Conservation (phyloP, 1,140 invertebrate species). For the Andricus grossulariae region DNA sequence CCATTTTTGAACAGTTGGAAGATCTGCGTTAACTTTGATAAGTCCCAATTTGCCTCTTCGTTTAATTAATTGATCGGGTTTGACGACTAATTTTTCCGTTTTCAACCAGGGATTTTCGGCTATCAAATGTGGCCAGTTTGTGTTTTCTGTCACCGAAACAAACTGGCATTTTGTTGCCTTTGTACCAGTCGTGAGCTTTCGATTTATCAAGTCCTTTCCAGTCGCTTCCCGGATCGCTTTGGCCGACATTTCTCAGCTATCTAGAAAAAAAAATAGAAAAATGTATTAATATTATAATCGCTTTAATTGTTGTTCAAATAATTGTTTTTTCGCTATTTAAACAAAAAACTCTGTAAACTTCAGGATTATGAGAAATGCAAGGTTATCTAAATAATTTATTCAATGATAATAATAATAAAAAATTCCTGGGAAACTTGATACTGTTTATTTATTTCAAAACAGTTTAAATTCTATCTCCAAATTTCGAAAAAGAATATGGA, state of each 20-base stretch:
- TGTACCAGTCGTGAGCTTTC: conserved; percentile 82
- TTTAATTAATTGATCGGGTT: conserved; percentile 99
- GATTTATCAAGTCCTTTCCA: conserved; percentile 95
- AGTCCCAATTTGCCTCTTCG: conserved; percentile 96
- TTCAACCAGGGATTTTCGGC: conserved; percentile 91
- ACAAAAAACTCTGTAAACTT: too few species aligned
- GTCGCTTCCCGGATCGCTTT: conserved; percentile 98
- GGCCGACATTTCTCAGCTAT: conserved; percentile 88
- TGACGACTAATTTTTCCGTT: conserved; percentile 92
- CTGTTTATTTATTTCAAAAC: too few species aligned
- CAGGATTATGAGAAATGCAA: too few species aligned
- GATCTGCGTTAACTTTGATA: conserved; percentile 94
- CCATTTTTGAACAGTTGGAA: conserved; percentile 90
- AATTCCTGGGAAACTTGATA: too few species aligned
- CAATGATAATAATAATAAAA: too few species aligned
- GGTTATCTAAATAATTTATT: too few species aligned
- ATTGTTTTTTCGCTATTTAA: too few species aligned
- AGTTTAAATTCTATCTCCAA: too few species aligned
- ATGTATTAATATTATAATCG: background rate
- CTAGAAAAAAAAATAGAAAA: conserved; percentile 36
- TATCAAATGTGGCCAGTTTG: conserved; percentile 87
- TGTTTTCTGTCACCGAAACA: conserved; percentile 86
- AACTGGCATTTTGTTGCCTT: conserved; percentile 87
- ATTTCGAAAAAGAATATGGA: too few species aligned
- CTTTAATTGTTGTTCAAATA: too few species aligned